phyloP scores from a whole-genome alignment of 2,113 vertebrate genomes.

The Rallus limicola region DNA sequence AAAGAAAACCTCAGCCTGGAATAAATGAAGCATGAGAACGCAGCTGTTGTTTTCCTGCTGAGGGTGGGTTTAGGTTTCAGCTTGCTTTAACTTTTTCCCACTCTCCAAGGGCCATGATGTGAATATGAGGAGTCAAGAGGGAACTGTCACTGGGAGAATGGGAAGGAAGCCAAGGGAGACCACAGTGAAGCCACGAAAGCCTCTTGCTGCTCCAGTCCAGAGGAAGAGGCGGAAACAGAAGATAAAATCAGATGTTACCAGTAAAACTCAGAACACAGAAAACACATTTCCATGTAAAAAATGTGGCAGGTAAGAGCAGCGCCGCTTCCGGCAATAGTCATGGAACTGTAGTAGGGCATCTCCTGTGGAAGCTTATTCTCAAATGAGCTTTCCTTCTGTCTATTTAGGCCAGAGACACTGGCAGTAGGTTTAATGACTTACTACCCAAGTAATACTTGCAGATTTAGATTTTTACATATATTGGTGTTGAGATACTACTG shows the following conservation, averaged over 20 bases:
- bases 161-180: conserved; percentile 76
- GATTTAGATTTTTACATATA: not conserved
- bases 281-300: conserved; percentile 99
- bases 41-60: not conserved
- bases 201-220: conserved; percentile 56
- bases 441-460: not conserved
- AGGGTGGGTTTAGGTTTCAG: not conserved
- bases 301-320: conserved; percentile 89
- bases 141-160: conserved; percentile 20
- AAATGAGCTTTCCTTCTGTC: not conserved
- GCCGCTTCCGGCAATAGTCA: not conserved
- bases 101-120: conserved; percentile 74
- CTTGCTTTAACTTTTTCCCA: not conserved
- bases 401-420: not conserved
- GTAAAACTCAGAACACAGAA: conserved; percentile 82
- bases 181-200: conserved; percentile 70
- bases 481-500: not conserved
- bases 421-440: not conserved
- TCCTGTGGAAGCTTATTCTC: not conserved
- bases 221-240: conserved; percentile 76
- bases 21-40: not conserved
- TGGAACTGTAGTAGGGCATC: not conserved
- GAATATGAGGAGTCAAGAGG: conserved; percentile 78
- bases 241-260: conserved; percentile 65
- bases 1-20: not conserved